These are phyloP conservation scores for Aplodontia rufa DNA, from an alignment of 2,113 vertebrate species.

Conservation along the genomic window DNA sequence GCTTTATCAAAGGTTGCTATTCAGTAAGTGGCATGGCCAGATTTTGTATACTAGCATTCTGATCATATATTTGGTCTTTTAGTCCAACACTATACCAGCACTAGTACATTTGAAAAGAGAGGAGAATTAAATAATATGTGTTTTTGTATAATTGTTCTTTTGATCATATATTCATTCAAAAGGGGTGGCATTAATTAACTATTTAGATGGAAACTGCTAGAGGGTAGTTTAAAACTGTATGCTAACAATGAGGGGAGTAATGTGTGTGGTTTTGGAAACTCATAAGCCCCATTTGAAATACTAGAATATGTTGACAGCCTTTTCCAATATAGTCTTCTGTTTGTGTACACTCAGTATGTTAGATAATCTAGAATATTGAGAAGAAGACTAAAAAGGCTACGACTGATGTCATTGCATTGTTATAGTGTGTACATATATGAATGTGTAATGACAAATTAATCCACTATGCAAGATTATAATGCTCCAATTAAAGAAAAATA, in stretches of 20 bases:
- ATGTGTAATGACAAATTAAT: too few species aligned
- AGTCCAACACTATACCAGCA: background rate
- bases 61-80: background rate
- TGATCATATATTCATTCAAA: background rate
- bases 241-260: background rate
- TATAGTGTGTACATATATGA: too few species aligned
- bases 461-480: too few species aligned
- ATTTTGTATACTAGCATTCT: background rate
- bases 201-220: background rate
- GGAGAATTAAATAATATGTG: too few species aligned
- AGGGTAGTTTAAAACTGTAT: background rate
- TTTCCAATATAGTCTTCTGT: background rate
- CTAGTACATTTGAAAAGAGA: background rate
- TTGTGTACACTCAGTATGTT: background rate
- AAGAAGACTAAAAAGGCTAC: background rate
- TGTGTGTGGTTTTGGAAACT: background rate
- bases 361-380: background rate
- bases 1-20: background rate
- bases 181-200: background rate
- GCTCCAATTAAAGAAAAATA: too few species aligned
- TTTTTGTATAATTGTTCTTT: too few species aligned
- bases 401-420: background rate
- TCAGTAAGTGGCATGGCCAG: background rate
- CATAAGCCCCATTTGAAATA: background rate
- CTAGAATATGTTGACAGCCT: background rate